Conservation (phyloP, 2,797 vertebrate species). For the Coranthus polyacanthus region DNA sequence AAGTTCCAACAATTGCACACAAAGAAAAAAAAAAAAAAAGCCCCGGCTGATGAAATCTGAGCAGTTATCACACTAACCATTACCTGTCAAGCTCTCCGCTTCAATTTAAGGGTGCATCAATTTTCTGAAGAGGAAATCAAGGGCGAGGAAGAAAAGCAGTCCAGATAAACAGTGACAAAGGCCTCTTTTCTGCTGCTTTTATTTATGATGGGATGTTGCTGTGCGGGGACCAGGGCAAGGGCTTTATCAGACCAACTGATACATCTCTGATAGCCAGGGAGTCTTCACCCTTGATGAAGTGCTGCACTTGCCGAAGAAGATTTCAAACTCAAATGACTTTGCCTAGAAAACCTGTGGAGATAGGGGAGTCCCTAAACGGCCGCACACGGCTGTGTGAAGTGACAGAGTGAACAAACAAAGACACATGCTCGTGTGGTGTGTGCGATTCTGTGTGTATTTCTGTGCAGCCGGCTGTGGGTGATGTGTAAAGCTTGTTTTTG, state of each 20-base stretch:
- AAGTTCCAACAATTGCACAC: slow-evolving; percentile 98
- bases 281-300: slow-evolving; percentile 98
- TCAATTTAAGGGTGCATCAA: slow-evolving; percentile 99
- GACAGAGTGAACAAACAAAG: slow-evolving; percentile 91
- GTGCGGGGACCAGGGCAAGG: slow-evolving; percentile 90
- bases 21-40: slow-evolving; percentile 79
- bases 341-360: slow-evolving; percentile 90
- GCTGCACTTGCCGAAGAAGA: slow-evolving; percentile 93
- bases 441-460: slow-evolving; percentile 1
- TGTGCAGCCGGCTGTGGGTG: slow-evolving; percentile 1
- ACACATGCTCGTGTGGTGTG: slow-evolving; percentile 69
- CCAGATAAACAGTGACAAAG: slow-evolving; percentile 99
- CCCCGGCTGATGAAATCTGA: slow-evolving; percentile 98
- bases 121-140: slow-evolving; percentile 99
- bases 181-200: slow-evolving; percentile 92
- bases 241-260: slow-evolving; percentile 98
- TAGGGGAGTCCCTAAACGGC: slow-evolving; percentile 89
- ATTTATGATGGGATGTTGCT: slow-evolving; percentile 99
- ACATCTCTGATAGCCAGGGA: slow-evolving; percentile 95
- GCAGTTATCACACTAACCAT: slow-evolving; percentile 99
- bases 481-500: slow-evolving; percentile 30
- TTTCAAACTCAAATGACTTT: slow-evolving; percentile 97
- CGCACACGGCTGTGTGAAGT: slow-evolving; percentile 85
- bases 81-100: slow-evolving; percentile 99
- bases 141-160: slow-evolving; percentile 98